A percentile compares a stretch with the other conserved stretches of the same genome.
phyloP scores from a whole-genome alignment of 2,113 vertebrate species.

The Pithys albifrons region DNA sequence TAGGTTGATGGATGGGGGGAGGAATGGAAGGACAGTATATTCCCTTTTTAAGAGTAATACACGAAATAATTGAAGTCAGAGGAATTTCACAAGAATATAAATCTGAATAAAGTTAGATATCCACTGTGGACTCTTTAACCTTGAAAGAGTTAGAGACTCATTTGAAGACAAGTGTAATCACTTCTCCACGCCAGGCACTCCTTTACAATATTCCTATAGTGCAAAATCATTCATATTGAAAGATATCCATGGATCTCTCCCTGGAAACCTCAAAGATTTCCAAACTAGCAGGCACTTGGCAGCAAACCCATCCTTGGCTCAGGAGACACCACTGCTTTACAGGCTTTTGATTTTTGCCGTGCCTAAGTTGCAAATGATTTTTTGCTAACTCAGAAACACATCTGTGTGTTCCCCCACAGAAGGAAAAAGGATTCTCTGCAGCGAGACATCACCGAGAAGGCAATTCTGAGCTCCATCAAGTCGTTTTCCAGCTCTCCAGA shows the following conservation, averaged over 20 bases:
- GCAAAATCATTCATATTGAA: slow-evolving; percentile 1
- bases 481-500: slow-evolving; percentile 38
- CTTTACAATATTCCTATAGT: not conserved
- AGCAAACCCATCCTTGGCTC: slow-evolving; percentile 10
- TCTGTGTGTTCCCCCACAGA: not conserved
- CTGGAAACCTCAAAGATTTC: slow-evolving; percentile 26
- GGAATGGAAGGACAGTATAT: not conserved
- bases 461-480: slow-evolving; percentile 14
- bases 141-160: not conserved
- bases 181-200: not conserved
- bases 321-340: not conserved
- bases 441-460: not conserved
- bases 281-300: slow-evolving; percentile 23
- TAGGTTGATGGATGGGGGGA: slow-evolving; percentile 10
- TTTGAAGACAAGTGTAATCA: slow-evolving; percentile 13
- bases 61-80: not conserved
- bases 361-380: not conserved
- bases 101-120: not conserved
- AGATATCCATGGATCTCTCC: not conserved
- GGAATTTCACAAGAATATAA: not conserved
- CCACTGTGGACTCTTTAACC: not conserved
- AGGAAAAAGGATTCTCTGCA: slow-evolving; percentile 15
- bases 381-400: slow-evolving; percentile 15
- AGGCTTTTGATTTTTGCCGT: not conserved
- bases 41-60: not conserved